Conservation (phyloP, 2,888 invertebrate species). For the Epinotia ramella region DNA sequence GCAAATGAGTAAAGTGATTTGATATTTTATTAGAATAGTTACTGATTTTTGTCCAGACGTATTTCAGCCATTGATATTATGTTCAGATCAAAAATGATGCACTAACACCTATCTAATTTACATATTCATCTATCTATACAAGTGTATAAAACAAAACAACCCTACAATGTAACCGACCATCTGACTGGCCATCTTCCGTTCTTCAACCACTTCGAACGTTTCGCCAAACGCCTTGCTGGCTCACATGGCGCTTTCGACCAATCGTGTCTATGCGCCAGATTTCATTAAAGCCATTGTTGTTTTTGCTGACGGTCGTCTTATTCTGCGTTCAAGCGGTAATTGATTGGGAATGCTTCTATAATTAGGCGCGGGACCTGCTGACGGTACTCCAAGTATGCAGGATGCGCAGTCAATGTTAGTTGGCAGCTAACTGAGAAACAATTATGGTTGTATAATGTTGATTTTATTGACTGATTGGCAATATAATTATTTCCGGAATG, state of each 20-base stretch:
- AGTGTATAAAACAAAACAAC: background rate
- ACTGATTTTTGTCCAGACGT: no score
- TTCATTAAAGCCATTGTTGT: constrained; percentile 39
- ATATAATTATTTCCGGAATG: constrained; percentile 1
- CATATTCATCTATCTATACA: background rate
- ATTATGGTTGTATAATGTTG: constrained; percentile 6
- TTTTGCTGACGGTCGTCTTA: constrained; percentile 64
- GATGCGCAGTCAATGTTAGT: background rate
- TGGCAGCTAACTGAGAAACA: constrained; percentile 16
- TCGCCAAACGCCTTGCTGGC: constrained; percentile 12
- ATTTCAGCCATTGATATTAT: background rate
- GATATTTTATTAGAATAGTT: no score
- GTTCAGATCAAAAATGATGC: background rate
- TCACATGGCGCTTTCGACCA: background rate
- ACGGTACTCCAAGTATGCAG: constrained; percentile 56
- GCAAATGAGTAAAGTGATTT: no score
- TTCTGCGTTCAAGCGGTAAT: constrained; percentile 77
- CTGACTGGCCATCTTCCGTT: constrained; percentile 1
- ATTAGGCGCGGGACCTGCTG: constrained; percentile 82
- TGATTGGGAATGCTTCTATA: constrained; percentile 85
- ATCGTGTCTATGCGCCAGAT: background rate
- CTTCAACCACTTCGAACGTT: background rate
- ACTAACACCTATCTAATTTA: background rate
- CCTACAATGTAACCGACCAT: constrained; percentile 17
- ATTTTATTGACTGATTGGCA: constrained; percentile 4